A percentile compares a stretch with the other conserved stretches of the same genome.
These are phyloP conservation scores for Zosterops lateralis DNA, from an alignment of 2,113 vertebrate genomes.

Conservation along the genomic window DNA sequence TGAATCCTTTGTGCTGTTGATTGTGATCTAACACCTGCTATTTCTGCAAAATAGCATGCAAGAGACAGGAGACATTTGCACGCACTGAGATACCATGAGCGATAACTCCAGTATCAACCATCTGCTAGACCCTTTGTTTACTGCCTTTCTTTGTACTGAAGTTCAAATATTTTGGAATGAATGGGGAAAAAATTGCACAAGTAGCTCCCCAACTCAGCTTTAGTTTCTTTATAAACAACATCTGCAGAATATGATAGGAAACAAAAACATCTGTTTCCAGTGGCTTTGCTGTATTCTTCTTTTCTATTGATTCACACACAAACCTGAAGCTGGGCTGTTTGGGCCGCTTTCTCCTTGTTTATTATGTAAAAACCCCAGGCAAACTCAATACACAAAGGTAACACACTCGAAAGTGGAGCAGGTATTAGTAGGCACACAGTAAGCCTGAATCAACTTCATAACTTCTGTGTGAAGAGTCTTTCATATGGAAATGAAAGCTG, in stretches of 20 bases:
- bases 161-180: slow-evolving; percentile 32
- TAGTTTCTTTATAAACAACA: neutral
- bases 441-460: neutral
- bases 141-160: neutral
- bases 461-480: neutral
- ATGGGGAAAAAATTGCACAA: neutral
- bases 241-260: neutral
- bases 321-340: neutral
- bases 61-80: slow-evolving; percentile 17
- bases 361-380: neutral
- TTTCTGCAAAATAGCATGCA: slow-evolving; percentile 40
- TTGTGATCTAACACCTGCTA: slow-evolving; percentile 26
- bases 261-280: slow-evolving; percentile 27
- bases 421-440: neutral
- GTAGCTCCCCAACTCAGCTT: neutral
- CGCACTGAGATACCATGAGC: neutral
- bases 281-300: neutral
- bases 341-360: neutral
- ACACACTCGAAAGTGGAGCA: neutral
- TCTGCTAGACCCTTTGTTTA: slow-evolving; percentile 32
- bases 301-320: neutral
- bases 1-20: slow-evolving; percentile 15
- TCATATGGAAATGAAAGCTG: neutral
- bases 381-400: neutral
- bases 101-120: slow-evolving; percentile 5